Percentiles rank a stretch among this genome's conserved stretches.
Evolutionary conservation across 2,888 invertebrate species (phyloP).

Genomic region (Orthosia cruda): DNA sequence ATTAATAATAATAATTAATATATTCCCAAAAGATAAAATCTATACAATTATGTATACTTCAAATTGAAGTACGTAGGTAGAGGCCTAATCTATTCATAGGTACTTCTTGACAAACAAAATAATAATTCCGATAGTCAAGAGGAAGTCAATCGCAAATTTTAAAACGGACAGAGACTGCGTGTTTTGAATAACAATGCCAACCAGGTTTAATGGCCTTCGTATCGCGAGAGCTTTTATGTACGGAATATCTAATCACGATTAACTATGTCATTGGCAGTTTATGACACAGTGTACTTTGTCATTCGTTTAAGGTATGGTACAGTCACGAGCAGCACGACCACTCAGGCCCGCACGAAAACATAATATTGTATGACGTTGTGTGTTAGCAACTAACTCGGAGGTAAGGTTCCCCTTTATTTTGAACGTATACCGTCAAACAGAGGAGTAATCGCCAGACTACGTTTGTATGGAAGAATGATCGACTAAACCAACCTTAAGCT

Average conservation of each 20-base stretch:
- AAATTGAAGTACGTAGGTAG: neutral
- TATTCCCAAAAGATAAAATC: too few relatives aligned
- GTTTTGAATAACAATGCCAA: constrained; percentile 49
- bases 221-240: constrained; percentile 40
- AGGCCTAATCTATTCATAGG: constrained; percentile 13
- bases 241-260: constrained; percentile 48
- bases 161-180: constrained; percentile 47
- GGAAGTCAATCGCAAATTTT: constrained; percentile 62
- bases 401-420: too few relatives aligned
- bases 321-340: neutral
- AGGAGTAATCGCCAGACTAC: too few relatives aligned
- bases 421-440: too few relatives aligned
- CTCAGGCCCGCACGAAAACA: too few relatives aligned
- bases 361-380: too few relatives aligned
- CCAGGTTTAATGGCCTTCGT: constrained; percentile 32
- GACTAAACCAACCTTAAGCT: too few relatives aligned
- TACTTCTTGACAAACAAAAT: constrained; percentile 13
- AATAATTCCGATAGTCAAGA: constrained; percentile 38
- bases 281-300: constrained; percentile 26
- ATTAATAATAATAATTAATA: too few relatives aligned
- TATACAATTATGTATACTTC: too few relatives aligned
- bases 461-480: too few relatives aligned
- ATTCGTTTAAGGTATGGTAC: constrained; percentile 19
- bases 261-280: constrained; percentile 48
- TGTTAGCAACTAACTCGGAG: too few relatives aligned